These are phyloP conservation scores for Gymnothorax javanicus DNA, from an alignment of 2,797 vertebrate genomes.

Conservation along the genomic window DNA sequence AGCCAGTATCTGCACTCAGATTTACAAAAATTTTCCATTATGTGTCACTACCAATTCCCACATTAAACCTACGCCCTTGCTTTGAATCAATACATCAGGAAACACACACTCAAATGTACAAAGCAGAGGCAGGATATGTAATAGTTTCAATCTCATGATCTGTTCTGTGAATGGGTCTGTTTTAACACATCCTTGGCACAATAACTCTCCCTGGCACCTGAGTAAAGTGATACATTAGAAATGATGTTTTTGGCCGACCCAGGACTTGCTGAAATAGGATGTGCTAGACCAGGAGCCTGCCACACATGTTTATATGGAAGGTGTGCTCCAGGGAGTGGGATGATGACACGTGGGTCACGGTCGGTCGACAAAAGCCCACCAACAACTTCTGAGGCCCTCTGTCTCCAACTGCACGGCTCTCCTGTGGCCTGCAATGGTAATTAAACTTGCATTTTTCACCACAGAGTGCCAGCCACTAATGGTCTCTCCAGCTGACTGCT, in stretches of 20 bases:
- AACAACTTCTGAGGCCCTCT: background rate
- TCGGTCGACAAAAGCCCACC: background rate
- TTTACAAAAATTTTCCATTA: too few relatives aligned
- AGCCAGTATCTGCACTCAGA: too few relatives aligned
- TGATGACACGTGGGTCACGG: background rate
- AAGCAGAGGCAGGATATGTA: background rate
- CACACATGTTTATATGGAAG: background rate
- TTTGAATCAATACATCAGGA: background rate
- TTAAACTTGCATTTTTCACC: constrained; percentile 2
- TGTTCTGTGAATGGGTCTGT: background rate
- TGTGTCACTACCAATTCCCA: too few relatives aligned
- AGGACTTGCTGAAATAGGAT: background rate
- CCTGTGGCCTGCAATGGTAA: background rate
- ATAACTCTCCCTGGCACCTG: background rate
- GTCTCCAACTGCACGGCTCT: constrained; percentile 1
- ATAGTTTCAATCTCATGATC: background rate
- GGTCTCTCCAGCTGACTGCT: background rate
- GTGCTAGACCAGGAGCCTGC: background rate
- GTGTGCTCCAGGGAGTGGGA: background rate
- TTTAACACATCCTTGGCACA: background rate
- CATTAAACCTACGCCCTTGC: too few relatives aligned
- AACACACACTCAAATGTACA: background rate
- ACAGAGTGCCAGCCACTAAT: background rate
- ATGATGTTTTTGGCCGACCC: background rate
- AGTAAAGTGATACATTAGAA: constrained; percentile 6